These are phyloP conservation scores for Maniola jurtina DNA, from an alignment of 1,140 invertebrate genomes.

Conservation along the genomic window DNA sequence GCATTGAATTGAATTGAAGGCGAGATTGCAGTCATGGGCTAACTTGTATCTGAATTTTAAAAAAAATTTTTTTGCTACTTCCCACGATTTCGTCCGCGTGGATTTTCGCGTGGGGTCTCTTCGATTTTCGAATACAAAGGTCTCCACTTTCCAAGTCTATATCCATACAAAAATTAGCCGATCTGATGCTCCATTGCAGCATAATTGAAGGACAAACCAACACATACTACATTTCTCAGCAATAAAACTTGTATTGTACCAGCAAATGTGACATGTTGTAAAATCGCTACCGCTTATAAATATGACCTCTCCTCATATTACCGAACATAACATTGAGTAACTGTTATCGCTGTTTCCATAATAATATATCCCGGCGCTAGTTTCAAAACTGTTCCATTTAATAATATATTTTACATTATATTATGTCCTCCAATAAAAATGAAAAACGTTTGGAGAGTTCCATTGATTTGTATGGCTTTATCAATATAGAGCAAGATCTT, in stretches of 20 bases:
- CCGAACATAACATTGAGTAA: slow-evolving; percentile 31
- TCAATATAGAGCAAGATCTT: background rate
- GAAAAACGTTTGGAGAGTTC: slow-evolving; percentile 3
- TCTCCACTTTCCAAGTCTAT: background rate
- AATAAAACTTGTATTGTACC: no score
- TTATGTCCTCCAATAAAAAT: slow-evolving; percentile 5
- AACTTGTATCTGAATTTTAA: no score
- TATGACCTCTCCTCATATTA: background rate
- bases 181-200: background rate
- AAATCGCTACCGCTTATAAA: slow-evolving; percentile 9
- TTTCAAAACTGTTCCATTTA: slow-evolving; percentile 17
- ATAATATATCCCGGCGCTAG: slow-evolving; percentile 19
- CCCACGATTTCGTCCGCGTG: no score
- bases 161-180: background rate
- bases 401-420: background rate
- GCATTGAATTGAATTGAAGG: no score
- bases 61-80: no score
- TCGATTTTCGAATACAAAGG: background rate
- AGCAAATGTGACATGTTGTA: background rate
- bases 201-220: background rate
- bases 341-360: slow-evolving; percentile 34
- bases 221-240: background rate
- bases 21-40: no score
- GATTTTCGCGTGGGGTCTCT: no score
- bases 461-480: slow-evolving; percentile 4